Evolutionary conservation across 2,113 vertebrate species (phyloP), one percentile per base, ranked within the genome.

Genomic region (Mus spicilegus): DNA sequence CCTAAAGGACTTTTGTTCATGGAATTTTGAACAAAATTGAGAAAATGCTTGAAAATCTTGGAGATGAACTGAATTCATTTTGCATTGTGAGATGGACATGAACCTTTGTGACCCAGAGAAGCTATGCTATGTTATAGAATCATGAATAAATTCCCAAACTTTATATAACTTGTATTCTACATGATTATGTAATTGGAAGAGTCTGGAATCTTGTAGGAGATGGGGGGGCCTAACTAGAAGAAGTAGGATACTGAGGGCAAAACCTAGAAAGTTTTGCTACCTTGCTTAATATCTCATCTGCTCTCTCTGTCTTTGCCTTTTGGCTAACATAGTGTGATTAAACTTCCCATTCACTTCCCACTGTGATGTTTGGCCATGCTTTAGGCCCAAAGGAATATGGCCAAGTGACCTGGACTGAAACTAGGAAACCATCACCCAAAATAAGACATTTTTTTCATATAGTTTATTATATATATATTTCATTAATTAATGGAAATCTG

Each of bases 31-130:
- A 39, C 2, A 84, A 61, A 39, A 39, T 8, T 61, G 22, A 19
- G 56, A 61, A 61, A n/a, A 39, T 16, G 11, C 1, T 42, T 58
- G 17, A 4, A 56, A 56, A 56, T 56, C 49, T 12, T 80, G 10
- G 19, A 81, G 5, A 81, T 82, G 56, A 51, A 28, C 8, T 26
- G 20, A 61, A 39, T 58, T 81, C 2, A 58, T 12, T 81, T 58
- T n/a, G 2, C 0, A n/a, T 0, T n/a, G 19, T 58, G 30, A 54
- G 30, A 54, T 54, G 30, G 3, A 10, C 17, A 58, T 28, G 16
- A 14, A 12, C 1, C 36, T 16, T 61, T 61, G 22, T 24, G 36
- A 82, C 4, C 2, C 22, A 8, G 56, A 10, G n/a, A 61, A 61
- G 36, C 12, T 4, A 61, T 61, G n/a, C 36, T 61, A 39, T 58